A percentile compares a stretch with the other conserved stretches of the same genome.
Evolutionary conservation across 2,113 vertebrate species (phyloP).

Genomic region (Cariama cristata): DNA sequence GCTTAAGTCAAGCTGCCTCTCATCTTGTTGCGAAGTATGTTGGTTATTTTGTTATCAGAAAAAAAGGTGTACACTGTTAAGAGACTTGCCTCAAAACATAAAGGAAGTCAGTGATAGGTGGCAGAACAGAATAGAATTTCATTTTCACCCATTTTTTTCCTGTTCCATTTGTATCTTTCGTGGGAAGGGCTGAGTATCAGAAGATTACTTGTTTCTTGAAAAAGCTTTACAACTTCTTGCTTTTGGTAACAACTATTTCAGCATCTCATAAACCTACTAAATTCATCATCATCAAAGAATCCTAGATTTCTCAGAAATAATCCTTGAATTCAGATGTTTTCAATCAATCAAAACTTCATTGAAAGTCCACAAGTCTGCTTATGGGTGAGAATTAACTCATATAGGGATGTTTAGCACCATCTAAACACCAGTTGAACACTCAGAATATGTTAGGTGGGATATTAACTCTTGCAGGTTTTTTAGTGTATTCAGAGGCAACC

Average conservation of each 20-base stretch:
- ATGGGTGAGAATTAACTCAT: not conserved
- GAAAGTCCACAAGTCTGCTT: not conserved
- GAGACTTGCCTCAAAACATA: not conserved
- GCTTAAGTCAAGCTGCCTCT: not conserved
- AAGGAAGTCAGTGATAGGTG: not conserved
- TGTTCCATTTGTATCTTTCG: not conserved
- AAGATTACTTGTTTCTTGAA: not conserved
- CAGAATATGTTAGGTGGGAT: not conserved
- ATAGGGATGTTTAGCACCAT: not conserved
- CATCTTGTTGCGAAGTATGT: not conserved
- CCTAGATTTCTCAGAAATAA: not conserved
- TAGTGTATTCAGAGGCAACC: not conserved
- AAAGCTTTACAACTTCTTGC: not conserved
- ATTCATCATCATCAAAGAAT: not conserved
- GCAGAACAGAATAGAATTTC: not conserved
- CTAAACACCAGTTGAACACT: not conserved
- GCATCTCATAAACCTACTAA: not conserved
- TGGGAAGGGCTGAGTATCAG: not conserved
- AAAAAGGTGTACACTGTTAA: not conserved
- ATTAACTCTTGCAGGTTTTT: not conserved
- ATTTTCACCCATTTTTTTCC: not conserved
- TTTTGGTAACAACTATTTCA: not conserved
- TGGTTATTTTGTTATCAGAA: not conserved
- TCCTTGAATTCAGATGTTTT: not conserved
- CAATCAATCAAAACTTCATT: not conserved